Conservation (phyloP, 2,797 vertebrate species). For the Hafferia zeledoni region DNA sequence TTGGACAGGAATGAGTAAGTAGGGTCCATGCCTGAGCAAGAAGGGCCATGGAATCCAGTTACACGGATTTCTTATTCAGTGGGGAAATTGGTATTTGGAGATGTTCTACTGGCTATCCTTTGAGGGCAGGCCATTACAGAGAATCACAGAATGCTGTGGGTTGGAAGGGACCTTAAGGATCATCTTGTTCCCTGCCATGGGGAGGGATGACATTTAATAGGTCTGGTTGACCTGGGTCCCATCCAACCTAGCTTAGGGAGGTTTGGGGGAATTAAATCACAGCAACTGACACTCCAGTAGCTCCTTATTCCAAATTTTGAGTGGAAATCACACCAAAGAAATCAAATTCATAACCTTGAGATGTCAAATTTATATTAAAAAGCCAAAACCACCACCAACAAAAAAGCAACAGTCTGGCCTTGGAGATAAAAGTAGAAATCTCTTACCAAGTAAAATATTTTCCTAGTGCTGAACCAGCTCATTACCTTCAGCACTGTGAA, state of each 20-base stretch:
- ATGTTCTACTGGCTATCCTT: background rate
- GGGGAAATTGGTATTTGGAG: accelerated
- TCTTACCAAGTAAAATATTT: background rate
- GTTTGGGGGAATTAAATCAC: background rate
- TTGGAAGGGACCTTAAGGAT: background rate
- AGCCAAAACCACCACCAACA: background rate
- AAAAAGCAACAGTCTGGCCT: background rate
- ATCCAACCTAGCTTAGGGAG: background rate
- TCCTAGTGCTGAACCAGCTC: background rate
- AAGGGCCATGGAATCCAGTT: background rate
- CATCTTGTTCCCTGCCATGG: background rate
- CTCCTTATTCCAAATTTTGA: background rate
- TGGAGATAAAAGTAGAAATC: background rate
- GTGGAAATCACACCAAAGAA: background rate
- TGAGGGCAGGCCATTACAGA: background rate
- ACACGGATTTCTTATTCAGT: background rate
- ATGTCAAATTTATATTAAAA: background rate
- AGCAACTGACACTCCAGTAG: background rate
- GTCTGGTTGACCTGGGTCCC: background rate
- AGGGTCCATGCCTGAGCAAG: background rate
- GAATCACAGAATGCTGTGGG: background rate
- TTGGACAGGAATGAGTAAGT: background rate
- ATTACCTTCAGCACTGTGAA: background rate
- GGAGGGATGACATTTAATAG: background rate
- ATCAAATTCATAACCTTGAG: background rate